These are phyloP conservation scores for Erebia aethiops DNA, from an alignment of 2,888 invertebrate species.

Conservation along the genomic window DNA sequence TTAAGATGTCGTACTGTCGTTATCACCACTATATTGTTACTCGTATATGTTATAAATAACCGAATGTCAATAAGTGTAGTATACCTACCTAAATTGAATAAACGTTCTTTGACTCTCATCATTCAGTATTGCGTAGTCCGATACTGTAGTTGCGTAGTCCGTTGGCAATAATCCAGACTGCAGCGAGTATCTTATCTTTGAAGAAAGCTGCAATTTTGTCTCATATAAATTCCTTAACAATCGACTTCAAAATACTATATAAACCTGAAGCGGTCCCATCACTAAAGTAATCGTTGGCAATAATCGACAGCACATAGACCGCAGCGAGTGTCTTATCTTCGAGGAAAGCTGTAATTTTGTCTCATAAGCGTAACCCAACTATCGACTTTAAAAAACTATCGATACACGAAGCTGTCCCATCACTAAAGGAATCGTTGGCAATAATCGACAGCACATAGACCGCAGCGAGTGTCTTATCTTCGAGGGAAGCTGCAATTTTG, in stretches of 20 bases:
- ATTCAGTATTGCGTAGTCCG: no score
- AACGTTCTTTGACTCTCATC: no score
- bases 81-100: no score
- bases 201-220: conserved; percentile 32
- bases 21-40: no score
- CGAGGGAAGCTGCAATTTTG: conserved; percentile 49
- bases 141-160: no score
- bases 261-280: conserved; percentile 40
- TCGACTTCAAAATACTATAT: conserved; percentile 26
- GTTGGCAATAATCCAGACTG: no score
- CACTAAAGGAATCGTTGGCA: conserved; percentile 57
- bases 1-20: no score
- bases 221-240: no score
- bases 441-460: conserved; percentile 64
- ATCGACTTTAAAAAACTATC: conserved; percentile 21
- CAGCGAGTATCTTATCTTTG: conserved; percentile 47
- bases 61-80: no score
- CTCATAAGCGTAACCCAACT: no score
- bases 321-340: conserved; percentile 51
- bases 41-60: no score
- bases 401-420: conserved; percentile 38
- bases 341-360: conserved; percentile 34
- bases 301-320: conserved; percentile 64
- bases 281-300: conserved; percentile 57
- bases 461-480: conserved; percentile 53